Evolutionary conservation across 1,140 invertebrate species (phyloP).

Genomic region (Philotrypesis tridentata): DNA sequence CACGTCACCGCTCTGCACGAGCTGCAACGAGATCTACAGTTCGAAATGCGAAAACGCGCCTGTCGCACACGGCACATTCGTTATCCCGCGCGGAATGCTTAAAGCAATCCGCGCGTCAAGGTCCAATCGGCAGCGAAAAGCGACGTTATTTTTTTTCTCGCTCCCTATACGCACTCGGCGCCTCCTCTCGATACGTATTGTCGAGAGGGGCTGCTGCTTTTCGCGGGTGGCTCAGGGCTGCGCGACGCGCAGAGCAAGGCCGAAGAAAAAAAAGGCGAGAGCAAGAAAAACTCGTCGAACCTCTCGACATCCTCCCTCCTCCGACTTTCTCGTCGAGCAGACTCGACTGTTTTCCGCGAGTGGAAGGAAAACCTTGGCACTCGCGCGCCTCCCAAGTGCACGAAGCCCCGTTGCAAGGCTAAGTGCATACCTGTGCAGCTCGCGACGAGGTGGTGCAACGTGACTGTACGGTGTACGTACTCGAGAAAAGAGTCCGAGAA

Average conservation of each 20-base stretch:
- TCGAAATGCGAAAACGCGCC: too few relatives aligned
- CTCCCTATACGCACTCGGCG: background rate
- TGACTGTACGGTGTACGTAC: background rate
- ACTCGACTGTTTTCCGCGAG: background rate
- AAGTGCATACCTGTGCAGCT: background rate
- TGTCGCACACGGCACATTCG: too few relatives aligned
- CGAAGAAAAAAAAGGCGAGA: background rate
- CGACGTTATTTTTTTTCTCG: too few relatives aligned
- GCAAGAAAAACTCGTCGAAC: background rate
- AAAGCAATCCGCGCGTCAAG: too few relatives aligned
- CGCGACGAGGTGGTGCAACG: too few relatives aligned
- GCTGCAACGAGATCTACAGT: too few relatives aligned
- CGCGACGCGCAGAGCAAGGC: background rate
- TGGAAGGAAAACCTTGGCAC: conserved; percentile 26
- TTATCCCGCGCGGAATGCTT: too few relatives aligned
- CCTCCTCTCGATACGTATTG: background rate
- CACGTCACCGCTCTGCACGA: too few relatives aligned
- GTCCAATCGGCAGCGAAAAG: too few relatives aligned
- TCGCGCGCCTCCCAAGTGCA: background rate
- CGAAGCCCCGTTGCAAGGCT: conserved; percentile 4
- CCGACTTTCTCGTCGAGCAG: background rate
- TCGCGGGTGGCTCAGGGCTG: background rate
- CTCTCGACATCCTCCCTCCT: too few relatives aligned
- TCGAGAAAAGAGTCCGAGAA: background rate
- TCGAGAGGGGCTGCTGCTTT: background rate